phyloP scores from a whole-genome alignment of 2,797 vertebrate genomes.

The Myoxocephalus aenaeus region DNA sequence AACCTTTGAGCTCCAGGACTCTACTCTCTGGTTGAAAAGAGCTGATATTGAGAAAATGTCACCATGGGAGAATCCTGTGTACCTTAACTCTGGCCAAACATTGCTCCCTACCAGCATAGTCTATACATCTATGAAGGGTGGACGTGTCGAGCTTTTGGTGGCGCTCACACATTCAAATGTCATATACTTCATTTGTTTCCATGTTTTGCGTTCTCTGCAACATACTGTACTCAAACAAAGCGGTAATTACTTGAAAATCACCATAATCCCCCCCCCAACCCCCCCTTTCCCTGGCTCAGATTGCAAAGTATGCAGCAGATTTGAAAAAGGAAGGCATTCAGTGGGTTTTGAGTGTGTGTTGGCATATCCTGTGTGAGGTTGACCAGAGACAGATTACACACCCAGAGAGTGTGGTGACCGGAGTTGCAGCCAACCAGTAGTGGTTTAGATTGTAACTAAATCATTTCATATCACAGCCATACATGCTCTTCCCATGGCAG shows the following conservation, averaged over 20 bases:
- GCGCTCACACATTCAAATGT: slow-evolving; percentile 50
- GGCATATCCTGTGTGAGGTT: slow-evolving; percentile 80
- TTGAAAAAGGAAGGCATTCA: slow-evolving; percentile 68
- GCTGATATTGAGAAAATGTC: slow-evolving; percentile 49
- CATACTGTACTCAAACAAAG: slow-evolving; percentile 24
- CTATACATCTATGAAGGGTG: slow-evolving; percentile 67
- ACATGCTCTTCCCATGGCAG: slow-evolving; percentile 75
- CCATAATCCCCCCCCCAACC: slow-evolving; percentile 15
- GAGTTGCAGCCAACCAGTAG: slow-evolving; percentile 72
- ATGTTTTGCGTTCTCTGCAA: slow-evolving; percentile 18
- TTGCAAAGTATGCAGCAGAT: slow-evolving; percentile 32
- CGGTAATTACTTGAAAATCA: slow-evolving; percentile 54
- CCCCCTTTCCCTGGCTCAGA: slow-evolving; percentile 25
- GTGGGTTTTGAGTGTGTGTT: slow-evolving; percentile 74
- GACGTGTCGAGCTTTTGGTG: slow-evolving; percentile 56
- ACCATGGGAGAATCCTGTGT: slow-evolving; percentile 50
- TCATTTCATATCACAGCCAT: slow-evolving; percentile 75
- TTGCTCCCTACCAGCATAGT: slow-evolving; percentile 49
- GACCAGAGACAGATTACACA: slow-evolving; percentile 79
- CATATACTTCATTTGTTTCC: slow-evolving; percentile 7
- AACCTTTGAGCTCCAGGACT: slow-evolving; percentile 8
- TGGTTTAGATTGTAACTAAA: slow-evolving; percentile 77
- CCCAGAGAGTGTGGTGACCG: slow-evolving; percentile 72
- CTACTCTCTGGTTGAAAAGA: slow-evolving; percentile 21
- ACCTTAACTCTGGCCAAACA: slow-evolving; percentile 56